These are phyloP conservation scores for Theonella swinhoei DNA, from an alignment of 37 sponge, comb jelly and placozoan species.

Conservation along the genomic window DNA sequence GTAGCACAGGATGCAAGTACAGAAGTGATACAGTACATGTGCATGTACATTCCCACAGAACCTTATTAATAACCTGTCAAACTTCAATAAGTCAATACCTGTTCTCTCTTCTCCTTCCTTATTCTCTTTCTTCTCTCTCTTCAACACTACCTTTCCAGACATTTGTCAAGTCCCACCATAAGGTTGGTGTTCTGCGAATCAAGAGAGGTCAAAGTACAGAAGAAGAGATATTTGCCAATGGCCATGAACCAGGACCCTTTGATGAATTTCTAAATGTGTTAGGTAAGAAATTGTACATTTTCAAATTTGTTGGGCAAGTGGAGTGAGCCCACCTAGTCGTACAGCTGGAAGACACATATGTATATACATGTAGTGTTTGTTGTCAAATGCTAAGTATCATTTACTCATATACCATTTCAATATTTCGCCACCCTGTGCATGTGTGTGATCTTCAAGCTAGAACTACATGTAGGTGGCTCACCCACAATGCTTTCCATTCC, in stretches of 20 bases:
- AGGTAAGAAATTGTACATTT: slow-evolving; percentile 30
- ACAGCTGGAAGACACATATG: not conserved
- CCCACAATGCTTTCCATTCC: too few species aligned
- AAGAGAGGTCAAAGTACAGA: slow-evolving; percentile 85
- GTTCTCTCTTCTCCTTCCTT: not conserved
- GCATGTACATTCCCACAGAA: too few species aligned
- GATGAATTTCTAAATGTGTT: slow-evolving; percentile 62
- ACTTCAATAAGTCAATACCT: too few species aligned
- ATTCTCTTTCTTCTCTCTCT: not conserved
- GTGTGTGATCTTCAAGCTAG: not conserved
- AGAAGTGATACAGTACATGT: too few species aligned
- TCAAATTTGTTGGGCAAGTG: not conserved
- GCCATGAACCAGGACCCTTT: slow-evolving; percentile 75
- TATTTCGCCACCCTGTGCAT: not conserved
- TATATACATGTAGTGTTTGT: not conserved
- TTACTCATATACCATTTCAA: too few species aligned
- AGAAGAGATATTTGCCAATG: slow-evolving; percentile 89
- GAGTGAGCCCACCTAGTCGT: too few species aligned
- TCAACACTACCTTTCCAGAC: slow-evolving; percentile 30
- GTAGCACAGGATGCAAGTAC: not conserved
- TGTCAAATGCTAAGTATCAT: not conserved
- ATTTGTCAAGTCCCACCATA: slow-evolving; percentile 62
- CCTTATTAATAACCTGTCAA: too few species aligned
- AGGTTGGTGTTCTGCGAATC: slow-evolving; percentile 87
- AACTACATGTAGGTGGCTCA: too few species aligned